Base-by-base conservation (phyloP, 2,888 invertebrate genomes). In the Syritta pipiens region DNA sequence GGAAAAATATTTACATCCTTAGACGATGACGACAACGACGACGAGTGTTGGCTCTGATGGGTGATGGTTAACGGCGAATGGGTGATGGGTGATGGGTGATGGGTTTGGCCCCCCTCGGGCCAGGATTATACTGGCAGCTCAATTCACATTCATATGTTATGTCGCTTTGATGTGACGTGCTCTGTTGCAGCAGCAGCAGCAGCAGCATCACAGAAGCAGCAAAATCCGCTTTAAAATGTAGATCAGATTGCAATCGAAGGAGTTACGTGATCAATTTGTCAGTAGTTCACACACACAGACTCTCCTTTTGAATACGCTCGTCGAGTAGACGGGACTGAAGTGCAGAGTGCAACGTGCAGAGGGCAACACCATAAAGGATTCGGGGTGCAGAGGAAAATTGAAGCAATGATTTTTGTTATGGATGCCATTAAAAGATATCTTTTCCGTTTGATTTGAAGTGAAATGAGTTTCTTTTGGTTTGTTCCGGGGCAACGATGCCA, bases 191-290 rank as follows among this genome's bases (percentile, higher is more conserved):
- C 44, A 37, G 55, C 20, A 68, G 57, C 22, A 42, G 37, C 17
- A 37, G n/a, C n/a, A n/a, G n/a, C n/a, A n/a, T n/a, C n/a, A n/a
- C n/a, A n/a, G n/a, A n/a, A 37, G 49, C 26, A 63, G 51, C 22
- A 37, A 71, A 59, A 76, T 71, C 76, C 49, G 26, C 37, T 71
- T 59, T 57, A 37, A 57, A 63, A 71, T 63, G 37, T 76, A 63
- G 71, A 76, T 76, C 76, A 76, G 69, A 76, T 76, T 71, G 63
- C 71, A 76, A 76, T 76, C 46, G 76, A 71, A 44, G 57, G 51
- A 76, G 71, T 71, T 65, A 76, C 76, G 76, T 71, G 76, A 76
- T 76, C 76, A 76, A 76, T 76, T 76, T 76, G 71, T 71, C 63
- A 71, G 28, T 49, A 10, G 6, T 17, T 4, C 35, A 49, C 30